phyloP scores from a whole-genome alignment of 2,888 invertebrate genomes.

The Trichopria drosophilae region DNA sequence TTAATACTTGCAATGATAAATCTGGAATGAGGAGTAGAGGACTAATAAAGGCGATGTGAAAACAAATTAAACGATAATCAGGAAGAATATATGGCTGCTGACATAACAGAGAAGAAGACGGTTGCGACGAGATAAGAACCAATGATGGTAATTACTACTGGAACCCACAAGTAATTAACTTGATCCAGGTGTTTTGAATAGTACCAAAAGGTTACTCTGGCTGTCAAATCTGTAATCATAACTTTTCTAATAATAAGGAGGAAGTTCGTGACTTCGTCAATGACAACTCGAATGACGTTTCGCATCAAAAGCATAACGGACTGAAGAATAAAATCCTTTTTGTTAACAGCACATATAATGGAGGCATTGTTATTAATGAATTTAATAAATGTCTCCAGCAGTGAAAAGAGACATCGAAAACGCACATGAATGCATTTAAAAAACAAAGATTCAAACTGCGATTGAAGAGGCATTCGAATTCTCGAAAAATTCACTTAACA shows the following conservation, averaged over 20 bases:
- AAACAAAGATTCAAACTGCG: too few species aligned
- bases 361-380: constrained; percentile 88
- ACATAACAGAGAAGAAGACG: constrained; percentile 91
- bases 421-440: constrained; percentile 74
- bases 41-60: too few species aligned
- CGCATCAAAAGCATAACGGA: constrained; percentile 87
- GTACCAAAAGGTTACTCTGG: constrained; percentile 71
- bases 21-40: too few species aligned
- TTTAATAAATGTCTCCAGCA: constrained; percentile 82
- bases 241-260: constrained; percentile 89
- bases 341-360: constrained; percentile 94
- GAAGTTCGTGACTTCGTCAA: constrained; percentile 87
- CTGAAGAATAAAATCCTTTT: constrained; percentile 89
- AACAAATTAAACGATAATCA: too few species aligned
- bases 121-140: constrained; percentile 85
- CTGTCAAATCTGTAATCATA: constrained; percentile 77
- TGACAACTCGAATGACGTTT: constrained; percentile 77
- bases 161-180: constrained; percentile 79
- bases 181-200: constrained; percentile 60
- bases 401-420: constrained; percentile 83
- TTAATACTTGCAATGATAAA: too few species aligned
- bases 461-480: too few species aligned
- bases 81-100: constrained; percentile 99
- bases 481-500: too few species aligned
- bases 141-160: constrained; percentile 79